These are phyloP conservation scores for Cyprinella venusta DNA, from an alignment of 2,797 vertebrate genomes.

Conservation along the genomic window DNA sequence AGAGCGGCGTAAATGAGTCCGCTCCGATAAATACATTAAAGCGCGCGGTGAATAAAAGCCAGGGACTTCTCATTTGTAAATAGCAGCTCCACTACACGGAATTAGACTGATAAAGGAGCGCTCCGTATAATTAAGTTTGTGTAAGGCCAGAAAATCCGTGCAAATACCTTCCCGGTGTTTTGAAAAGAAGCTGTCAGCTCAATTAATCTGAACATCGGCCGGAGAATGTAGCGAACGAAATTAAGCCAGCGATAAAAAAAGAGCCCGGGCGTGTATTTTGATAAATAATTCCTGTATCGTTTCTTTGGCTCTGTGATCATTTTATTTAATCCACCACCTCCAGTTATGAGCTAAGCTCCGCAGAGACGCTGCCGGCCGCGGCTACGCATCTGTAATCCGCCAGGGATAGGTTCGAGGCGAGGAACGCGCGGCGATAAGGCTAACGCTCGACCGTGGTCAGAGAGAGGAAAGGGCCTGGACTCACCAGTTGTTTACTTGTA, in stretches of 20 bases:
- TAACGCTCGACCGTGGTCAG: not conserved
- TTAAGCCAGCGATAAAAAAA: slow-evolving; percentile 94
- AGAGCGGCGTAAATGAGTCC: slow-evolving; percentile 99
- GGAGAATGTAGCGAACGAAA: slow-evolving; percentile 99
- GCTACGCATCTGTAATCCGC: slow-evolving; percentile 86
- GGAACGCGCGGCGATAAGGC: not conserved
- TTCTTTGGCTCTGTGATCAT: slow-evolving; percentile 99
- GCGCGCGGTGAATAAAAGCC: slow-evolving; percentile 99
- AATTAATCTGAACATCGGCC: slow-evolving; percentile 99
- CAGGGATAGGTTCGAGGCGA: slow-evolving; percentile 56
- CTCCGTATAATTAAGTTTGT: slow-evolving; percentile 99
- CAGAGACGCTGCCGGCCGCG: slow-evolving; percentile 90
- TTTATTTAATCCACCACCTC: slow-evolving; percentile 98
- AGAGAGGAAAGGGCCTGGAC: slow-evolving; percentile 75
- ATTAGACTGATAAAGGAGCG: slow-evolving; percentile 99
- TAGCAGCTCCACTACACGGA: slow-evolving; percentile 99
- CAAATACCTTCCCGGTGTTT: slow-evolving; percentile 99
- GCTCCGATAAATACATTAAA: slow-evolving; percentile 99
- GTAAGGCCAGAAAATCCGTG: slow-evolving; percentile 99
- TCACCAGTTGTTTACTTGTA: slow-evolving; percentile 99
- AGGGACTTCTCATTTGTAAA: slow-evolving; percentile 99
- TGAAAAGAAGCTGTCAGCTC: slow-evolving; percentile 99
- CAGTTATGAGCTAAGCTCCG: slow-evolving; percentile 95
- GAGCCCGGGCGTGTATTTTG: slow-evolving; percentile 96
- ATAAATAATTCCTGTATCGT: slow-evolving; percentile 99